These are phyloP conservation scores for Cetonia aurata DNA, from an alignment of 2,888 invertebrate genomes.

Conservation along the genomic window DNA sequence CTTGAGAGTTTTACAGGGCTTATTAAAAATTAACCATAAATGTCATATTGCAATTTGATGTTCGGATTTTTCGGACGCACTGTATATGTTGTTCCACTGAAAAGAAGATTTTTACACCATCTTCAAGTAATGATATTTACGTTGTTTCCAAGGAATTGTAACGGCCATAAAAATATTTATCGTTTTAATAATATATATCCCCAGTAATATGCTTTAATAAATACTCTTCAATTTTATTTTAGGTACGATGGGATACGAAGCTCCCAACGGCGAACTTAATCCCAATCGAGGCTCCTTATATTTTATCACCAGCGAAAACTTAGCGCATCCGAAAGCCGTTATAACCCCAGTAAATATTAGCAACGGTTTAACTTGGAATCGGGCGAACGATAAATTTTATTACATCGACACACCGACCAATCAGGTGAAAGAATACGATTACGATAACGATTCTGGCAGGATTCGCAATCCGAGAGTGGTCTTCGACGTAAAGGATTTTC, in stretches of 20 bases:
- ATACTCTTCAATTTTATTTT: constrained; percentile 14
- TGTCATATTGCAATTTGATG: too few species aligned
- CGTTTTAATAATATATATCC: neutral
- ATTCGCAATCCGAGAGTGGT: constrained; percentile 62
- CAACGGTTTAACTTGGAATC: constrained; percentile 84
- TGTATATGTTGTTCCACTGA: too few species aligned
- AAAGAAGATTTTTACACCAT: too few species aligned
- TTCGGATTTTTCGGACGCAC: too few species aligned
- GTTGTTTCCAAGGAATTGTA: neutral
- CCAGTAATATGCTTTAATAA: neutral
- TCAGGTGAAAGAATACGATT: constrained; percentile 79
- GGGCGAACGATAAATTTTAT: constrained; percentile 78
- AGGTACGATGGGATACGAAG: constrained; percentile 77
- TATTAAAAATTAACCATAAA: too few species aligned
- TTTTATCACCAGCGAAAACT: constrained; percentile 66
- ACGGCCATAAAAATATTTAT: neutral
- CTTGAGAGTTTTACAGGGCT: too few species aligned
- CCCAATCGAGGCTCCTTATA: constrained; percentile 73
- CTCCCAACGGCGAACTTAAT: constrained; percentile 62
- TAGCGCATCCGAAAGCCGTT: constrained; percentile 56
- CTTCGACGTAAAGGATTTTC: constrained; percentile 54
- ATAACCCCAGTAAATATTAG: constrained; percentile 74
- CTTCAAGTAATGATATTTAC: neutral
- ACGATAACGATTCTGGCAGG: constrained; percentile 70
- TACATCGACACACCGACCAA: constrained; percentile 81